Evolutionary conservation across 1,140 invertebrate genomes (phyloP).

Genomic region (Drosophila setifemur): DNA sequence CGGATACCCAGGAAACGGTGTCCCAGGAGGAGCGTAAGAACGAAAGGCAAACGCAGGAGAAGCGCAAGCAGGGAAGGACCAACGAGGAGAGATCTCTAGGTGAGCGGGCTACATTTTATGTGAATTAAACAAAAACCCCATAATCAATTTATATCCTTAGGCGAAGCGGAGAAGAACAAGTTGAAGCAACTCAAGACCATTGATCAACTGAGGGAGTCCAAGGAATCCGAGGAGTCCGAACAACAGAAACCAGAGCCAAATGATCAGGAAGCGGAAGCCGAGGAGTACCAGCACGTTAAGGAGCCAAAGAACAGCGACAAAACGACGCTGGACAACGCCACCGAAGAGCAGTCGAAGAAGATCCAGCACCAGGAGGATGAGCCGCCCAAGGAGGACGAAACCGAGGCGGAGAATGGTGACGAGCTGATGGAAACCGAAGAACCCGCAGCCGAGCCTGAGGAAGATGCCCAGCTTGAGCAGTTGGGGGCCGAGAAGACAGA

Average conservation of each 20-base stretch:
- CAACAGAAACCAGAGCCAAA: conserved; percentile 82
- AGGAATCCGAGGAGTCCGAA: conserved; percentile 83
- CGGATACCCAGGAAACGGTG: conserved; percentile 82
- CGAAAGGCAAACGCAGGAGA: conserved; percentile 70
- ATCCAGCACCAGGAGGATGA: conserved; percentile 85
- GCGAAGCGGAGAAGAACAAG: conserved; percentile 81
- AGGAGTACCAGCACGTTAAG: conserved; percentile 92
- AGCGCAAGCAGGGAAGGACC: conserved; percentile 76
- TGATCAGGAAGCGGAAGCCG: conserved; percentile 77
- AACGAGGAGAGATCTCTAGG: conserved; percentile 86
- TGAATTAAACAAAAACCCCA: neutral
- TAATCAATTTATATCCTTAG: conserved; percentile 10
- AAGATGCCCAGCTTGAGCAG: conserved; percentile 83
- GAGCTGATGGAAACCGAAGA: conserved; percentile 71
- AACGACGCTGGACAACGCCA: conserved; percentile 87
- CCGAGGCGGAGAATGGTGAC: conserved; percentile 84
- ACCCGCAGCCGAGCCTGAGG: conserved; percentile 48
- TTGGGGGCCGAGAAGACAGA: conserved; percentile 84
- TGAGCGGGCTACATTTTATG: neutral
- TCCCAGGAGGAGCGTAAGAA: conserved; percentile 79
- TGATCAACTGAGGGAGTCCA: conserved; percentile 80
- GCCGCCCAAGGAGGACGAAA: conserved; percentile 84
- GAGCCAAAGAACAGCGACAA: conserved; percentile 88
- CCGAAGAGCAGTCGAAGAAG: conserved; percentile 92
- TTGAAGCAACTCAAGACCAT: conserved; percentile 86